Conservation (phyloP, 35 echinoderm and acorn worm genomes). For the Lytechinus variegatus region DNA sequence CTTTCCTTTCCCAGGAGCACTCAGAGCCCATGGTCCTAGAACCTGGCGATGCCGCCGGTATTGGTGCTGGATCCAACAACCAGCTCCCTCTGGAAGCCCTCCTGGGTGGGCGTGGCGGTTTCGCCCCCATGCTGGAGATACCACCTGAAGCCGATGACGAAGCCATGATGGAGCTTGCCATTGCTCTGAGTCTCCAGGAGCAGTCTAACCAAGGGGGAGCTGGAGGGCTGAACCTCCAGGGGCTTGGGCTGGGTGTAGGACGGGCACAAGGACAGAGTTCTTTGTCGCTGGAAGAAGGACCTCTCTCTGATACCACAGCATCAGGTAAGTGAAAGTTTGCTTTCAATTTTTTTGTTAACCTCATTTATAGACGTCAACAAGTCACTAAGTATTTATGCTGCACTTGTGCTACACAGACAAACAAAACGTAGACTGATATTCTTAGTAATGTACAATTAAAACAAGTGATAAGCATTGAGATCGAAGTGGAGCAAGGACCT, state of each 20-base stretch:
- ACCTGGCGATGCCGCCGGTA: slow-evolving; percentile 65
- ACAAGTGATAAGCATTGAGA: no score
- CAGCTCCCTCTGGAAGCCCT: slow-evolving; percentile 82
- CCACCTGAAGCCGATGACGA: slow-evolving; percentile 96
- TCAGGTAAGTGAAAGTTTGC: no score
- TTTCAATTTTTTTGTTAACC: no score
- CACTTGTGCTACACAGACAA: no score
- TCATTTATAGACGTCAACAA: no score
- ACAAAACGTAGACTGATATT: no score
- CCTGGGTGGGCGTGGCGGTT: slow-evolving; percentile 71
- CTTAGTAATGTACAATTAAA: no score
- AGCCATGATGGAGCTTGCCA: slow-evolving; percentile 96
- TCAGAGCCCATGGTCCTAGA: slow-evolving; percentile 86
- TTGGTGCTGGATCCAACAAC: slow-evolving; percentile 64
- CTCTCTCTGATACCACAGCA: slow-evolving; percentile 94
- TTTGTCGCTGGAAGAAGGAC: slow-evolving; percentile 90
- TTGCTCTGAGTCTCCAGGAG: slow-evolving; percentile 84
- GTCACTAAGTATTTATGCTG: no score
- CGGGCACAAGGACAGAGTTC: slow-evolving; percentile 87
- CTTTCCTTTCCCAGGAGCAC: slow-evolving; percentile 56
- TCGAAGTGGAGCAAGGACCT: no score
- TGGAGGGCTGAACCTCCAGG: slow-evolving; percentile 80
- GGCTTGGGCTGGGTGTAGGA: slow-evolving; percentile 58
- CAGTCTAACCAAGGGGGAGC: slow-evolving; percentile 65
- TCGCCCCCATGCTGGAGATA: slow-evolving; percentile 95